Percentiles rank a stretch among this genome's conserved stretches.
phyloP scores from a whole-genome alignment of 2,797 vertebrate genomes.

The Sebastolobus alascanus region DNA sequence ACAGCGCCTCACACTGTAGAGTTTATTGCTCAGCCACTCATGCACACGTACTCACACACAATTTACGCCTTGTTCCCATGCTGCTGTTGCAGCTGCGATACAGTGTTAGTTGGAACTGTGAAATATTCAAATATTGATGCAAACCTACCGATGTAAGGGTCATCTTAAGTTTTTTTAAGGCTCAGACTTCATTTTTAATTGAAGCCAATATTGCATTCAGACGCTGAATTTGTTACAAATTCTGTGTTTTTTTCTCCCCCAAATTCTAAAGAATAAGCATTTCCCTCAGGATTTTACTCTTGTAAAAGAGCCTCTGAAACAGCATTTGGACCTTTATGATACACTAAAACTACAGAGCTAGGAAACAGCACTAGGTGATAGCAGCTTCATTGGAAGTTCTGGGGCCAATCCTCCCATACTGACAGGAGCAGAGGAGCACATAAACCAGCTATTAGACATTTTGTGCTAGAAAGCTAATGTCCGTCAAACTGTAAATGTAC shows the following conservation, averaged over 20 bases:
- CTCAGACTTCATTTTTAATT: background rate
- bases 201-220: background rate
- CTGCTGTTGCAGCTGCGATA: conserved; percentile 44
- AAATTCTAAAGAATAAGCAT: background rate
- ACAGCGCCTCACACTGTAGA: conserved; percentile 14
- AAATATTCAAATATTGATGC: conserved; percentile 49
- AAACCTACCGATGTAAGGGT: conserved; percentile 35
- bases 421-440: background rate
- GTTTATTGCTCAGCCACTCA: background rate
- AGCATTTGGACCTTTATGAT: background rate
- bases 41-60: background rate
- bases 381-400: too few species aligned
- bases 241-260: background rate
- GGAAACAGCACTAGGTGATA: background rate
- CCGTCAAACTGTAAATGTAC: conserved; percentile 22
- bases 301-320: background rate
- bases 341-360: background rate
- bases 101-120: conserved; percentile 66
- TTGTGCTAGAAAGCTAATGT: background rate
- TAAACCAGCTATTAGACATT: background rate
- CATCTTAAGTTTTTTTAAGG: background rate
- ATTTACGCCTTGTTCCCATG: conserved; percentile 35
- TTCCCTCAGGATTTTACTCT: background rate
- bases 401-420: background rate
- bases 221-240: background rate